These are phyloP conservation scores for Numenius arquata DNA, from an alignment of 2,113 vertebrate genomes.

Conservation along the genomic window DNA sequence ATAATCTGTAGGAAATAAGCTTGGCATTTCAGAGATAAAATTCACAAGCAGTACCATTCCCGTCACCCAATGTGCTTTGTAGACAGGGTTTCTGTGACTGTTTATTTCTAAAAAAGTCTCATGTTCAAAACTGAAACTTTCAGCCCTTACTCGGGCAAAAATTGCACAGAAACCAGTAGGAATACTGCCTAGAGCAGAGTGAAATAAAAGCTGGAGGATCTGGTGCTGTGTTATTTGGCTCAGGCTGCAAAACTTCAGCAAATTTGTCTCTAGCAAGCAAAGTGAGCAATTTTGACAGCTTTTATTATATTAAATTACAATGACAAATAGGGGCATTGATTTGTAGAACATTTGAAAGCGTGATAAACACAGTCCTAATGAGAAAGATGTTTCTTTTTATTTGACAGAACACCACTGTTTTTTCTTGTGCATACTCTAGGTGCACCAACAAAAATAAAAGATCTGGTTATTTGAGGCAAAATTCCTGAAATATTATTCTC, in stretches of 20 bases:
- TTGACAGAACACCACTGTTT: not conserved
- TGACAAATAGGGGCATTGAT: conserved; percentile 60
- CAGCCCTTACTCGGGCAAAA: not conserved
- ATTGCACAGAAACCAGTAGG: not conserved
- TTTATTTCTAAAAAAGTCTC: conserved; percentile 23
- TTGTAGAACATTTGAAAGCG: conserved; percentile 49
- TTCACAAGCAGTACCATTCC: not conserved
- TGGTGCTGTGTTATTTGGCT: conserved; percentile 40
- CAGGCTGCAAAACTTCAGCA: not conserved
- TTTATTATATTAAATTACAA: conserved; percentile 66
- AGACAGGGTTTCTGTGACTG: conserved; percentile 4
- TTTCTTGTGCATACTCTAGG: not conserved
- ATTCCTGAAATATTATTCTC: conserved; percentile 11
- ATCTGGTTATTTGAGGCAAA: conserved; percentile 45
- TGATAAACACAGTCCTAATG: conserved; percentile 54
- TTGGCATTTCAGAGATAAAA: conserved; percentile 44
- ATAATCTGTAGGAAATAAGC: conserved; percentile 28
- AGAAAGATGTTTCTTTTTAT: conserved; percentile 37
- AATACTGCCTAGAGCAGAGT: conserved; percentile 2
- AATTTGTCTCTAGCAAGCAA: not conserved
- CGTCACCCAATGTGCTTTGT: not conserved
- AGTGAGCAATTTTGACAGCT: conserved; percentile 49
- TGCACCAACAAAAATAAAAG: not conserved
- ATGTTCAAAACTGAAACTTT: conserved; percentile 23
- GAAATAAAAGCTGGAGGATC: conserved; percentile 46